Evolutionary conservation across 1,140 invertebrate species (phyloP).

Genomic region (Micrasema longulum): DNA sequence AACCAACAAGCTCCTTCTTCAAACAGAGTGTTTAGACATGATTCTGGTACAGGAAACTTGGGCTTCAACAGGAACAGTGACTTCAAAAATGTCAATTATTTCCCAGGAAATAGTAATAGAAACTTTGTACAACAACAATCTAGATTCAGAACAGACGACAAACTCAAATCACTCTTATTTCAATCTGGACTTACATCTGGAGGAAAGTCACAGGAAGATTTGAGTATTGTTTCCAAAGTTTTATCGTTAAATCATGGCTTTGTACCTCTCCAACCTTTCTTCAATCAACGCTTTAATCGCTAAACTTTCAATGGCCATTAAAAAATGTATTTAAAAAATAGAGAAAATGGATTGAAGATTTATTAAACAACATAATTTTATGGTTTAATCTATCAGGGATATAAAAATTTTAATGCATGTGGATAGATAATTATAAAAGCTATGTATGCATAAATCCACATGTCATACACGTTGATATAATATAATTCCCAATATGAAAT

Average conservation of each 20-base stretch:
- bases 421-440: too few species aligned
- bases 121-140: conserved; percentile 39
- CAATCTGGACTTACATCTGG: conserved; percentile 72
- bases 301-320: not conserved
- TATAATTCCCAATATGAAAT: too few species aligned
- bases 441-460: too few species aligned
- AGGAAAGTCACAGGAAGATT: conserved; percentile 73
- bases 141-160: conserved; percentile 63
- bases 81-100: conserved; percentile 37
- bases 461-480: too few species aligned
- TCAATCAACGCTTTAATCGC: conserved; percentile 8
- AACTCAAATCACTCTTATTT: conserved; percentile 73
- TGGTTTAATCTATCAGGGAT: too few species aligned
- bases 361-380: too few species aligned
- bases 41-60: conserved; percentile 68
- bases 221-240: conserved; percentile 85
- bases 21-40: conserved; percentile 65
- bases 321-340: too few species aligned
- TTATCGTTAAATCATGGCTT: conserved; percentile 79
- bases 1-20: conserved; percentile 57
- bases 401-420: too few species aligned
- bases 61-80: conserved; percentile 66
- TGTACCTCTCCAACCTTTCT: not conserved
- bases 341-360: too few species aligned
- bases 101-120: conserved; percentile 23